Percentiles rank a stretch among this genome's conserved stretches.
Conservation (phyloP, 2,888 invertebrate species). For the Myopa tessellatipennis region DNA sequence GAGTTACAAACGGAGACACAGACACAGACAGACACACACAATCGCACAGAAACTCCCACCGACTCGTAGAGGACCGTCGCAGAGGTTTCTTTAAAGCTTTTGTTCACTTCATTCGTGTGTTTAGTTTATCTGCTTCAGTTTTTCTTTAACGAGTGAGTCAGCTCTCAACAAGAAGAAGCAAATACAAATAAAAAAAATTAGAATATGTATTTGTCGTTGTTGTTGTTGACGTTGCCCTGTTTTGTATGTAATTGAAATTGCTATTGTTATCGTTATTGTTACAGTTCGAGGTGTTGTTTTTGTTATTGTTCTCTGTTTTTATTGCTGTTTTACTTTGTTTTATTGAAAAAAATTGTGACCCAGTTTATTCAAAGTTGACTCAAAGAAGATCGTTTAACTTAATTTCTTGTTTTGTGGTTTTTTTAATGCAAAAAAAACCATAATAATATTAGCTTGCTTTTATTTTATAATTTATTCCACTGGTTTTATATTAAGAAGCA, state of each 20-base stretch:
- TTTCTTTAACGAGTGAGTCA: too few relatives aligned
- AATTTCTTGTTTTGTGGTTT: neutral
- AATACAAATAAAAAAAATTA: too few relatives aligned
- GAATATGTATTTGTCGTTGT: neutral
- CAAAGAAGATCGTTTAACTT: neutral
- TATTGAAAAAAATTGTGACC: neutral
- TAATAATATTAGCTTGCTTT: neutral
- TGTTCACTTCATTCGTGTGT: too few relatives aligned
- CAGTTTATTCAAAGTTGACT: neutral
- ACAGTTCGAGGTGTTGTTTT: neutral
- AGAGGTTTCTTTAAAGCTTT: too few relatives aligned
- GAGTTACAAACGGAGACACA: too few relatives aligned
- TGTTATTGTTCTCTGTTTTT: conserved; percentile 2
- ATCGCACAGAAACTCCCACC: too few relatives aligned
- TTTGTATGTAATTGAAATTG: neutral
- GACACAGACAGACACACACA: too few relatives aligned
- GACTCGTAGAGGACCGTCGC: too few relatives aligned
- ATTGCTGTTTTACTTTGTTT: neutral
- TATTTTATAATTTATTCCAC: too few relatives aligned
- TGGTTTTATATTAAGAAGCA: too few relatives aligned
- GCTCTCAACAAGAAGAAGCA: too few relatives aligned
- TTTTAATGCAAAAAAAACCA: neutral
- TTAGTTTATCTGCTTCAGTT: too few relatives aligned
- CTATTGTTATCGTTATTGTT: neutral
- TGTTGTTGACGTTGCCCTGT: neutral